Evolutionary conservation across 2,797 vertebrate species (phyloP), one percentile per base, ranked within the genome.

Genomic region (Rhodeus uyekii): DNA sequence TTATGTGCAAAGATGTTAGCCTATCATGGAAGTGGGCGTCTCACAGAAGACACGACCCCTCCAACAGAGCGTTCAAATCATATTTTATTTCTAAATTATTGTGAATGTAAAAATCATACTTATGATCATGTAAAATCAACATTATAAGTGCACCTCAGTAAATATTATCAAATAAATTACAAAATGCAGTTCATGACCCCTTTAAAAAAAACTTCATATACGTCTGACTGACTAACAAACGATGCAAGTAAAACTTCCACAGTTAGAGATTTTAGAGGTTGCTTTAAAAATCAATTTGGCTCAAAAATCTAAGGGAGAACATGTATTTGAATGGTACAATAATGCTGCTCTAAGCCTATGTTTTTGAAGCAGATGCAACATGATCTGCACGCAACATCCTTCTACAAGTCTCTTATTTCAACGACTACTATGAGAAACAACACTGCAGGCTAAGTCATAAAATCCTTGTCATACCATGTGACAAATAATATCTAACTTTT

Each of bases 401-500:
- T 72, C 83, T 83, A 83, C 76, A 61, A 93, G 92, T 94, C 93
- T 94, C 93, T 94, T 92, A 94, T 93, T 95, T 94, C 95, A 95
- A 94, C 95, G 94, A 95, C 95, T 95, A 94, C 95, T 92, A 95
- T 95, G 93, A 95, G 94, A 95, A 93, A 93, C 93, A 93, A 92
- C 91, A 94, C 94, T 95, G 93, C 91, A 91, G 95, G 95, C 93
- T 95, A 96, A 95, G 95, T 96, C 95, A 97, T 96, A 96, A 96
- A 96, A 96, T 94, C 93, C 94, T 89, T 94, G 92, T 93, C 94
- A 93, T 93, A 94, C 94, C 95, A 94, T 95, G 95, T 96, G 95
- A 96, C 95, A 96, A 96, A 96, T 96, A 95, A 96, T 96, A 95
- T 96, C 95, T 96, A 96, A 96, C 93, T 94, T 96, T 96, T 96